Percentiles rank a stretch among this genome's conserved stretches.
Conservation (phyloP, 2,888 invertebrate genomes). For the Formica aserva region DNA sequence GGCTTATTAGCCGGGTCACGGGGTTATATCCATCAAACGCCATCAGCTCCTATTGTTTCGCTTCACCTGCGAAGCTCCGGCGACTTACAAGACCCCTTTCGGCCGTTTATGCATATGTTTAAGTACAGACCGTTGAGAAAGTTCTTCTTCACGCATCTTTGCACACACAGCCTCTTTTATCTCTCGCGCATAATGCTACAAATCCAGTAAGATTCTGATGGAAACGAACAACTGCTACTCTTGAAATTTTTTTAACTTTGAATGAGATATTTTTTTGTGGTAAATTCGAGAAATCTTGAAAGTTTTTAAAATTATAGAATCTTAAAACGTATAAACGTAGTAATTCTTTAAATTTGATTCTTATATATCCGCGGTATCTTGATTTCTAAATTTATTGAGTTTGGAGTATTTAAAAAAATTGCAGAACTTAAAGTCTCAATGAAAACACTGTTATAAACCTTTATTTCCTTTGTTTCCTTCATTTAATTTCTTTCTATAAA, state of each 20-base stretch:
- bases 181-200: not conserved
- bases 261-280: not conserved
- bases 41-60: constrained; percentile 77
- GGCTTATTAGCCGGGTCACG: constrained; percentile 77
- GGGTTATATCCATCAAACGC: constrained; percentile 79
- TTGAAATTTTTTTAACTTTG: not conserved
- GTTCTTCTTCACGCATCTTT: constrained; percentile 31
- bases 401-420: not conserved
- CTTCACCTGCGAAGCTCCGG: constrained; percentile 69
- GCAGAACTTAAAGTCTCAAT: too few relatives aligned
- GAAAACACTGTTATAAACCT: too few relatives aligned
- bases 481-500: not conserved
- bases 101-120: constrained; percentile 57
- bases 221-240: not conserved
- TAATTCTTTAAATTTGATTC: not conserved
- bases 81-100: constrained; percentile 54
- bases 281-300: not conserved
- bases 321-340: not conserved
- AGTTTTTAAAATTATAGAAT: not conserved
- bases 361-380: not conserved
- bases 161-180: not conserved
- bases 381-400: not conserved
- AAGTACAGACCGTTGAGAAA: constrained; percentile 63
- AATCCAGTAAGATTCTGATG: not conserved
- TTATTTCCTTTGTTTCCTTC: too few relatives aligned